Conservation (phyloP, 2,888 invertebrate genomes). For the Phragmatobia fuliginosa region DNA sequence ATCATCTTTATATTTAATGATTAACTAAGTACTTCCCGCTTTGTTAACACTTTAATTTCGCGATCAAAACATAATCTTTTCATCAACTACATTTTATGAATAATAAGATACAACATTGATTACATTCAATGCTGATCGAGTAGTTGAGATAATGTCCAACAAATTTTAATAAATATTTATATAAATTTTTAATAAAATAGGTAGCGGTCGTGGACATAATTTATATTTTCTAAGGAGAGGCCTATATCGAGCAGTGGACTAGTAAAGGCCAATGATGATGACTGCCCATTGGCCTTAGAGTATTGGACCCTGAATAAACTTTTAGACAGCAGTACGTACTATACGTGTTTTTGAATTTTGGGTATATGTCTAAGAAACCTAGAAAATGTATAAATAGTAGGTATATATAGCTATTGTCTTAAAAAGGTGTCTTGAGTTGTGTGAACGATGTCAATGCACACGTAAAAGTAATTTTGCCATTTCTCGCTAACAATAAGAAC, state of each 20-base stretch:
- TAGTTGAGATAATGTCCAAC: neutral
- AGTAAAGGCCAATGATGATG: too few relatives aligned
- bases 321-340: neutral
- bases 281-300: too few relatives aligned
- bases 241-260: too few relatives aligned
- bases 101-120: slow-evolving; percentile 4
- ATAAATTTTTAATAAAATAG: too few relatives aligned
- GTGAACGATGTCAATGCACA: neutral
- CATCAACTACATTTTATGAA: slow-evolving; percentile 12
- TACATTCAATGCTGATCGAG: neutral
- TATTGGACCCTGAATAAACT: neutral
- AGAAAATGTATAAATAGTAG: neutral
- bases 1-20: slow-evolving; percentile 53
- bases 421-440: neutral
- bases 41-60: slow-evolving; percentile 47
- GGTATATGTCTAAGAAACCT: neutral
- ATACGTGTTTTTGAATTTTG: neutral
- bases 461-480: neutral
- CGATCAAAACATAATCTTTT: slow-evolving; percentile 35
- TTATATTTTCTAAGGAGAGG: too few relatives aligned
- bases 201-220: too few relatives aligned
- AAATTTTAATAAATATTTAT: neutral
- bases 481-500: neutral
- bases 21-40: slow-evolving; percentile 52
- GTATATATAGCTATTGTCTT: neutral